Conservation (phyloP, 2,113 vertebrate species). For the Notothenia coriiceps region DNA sequence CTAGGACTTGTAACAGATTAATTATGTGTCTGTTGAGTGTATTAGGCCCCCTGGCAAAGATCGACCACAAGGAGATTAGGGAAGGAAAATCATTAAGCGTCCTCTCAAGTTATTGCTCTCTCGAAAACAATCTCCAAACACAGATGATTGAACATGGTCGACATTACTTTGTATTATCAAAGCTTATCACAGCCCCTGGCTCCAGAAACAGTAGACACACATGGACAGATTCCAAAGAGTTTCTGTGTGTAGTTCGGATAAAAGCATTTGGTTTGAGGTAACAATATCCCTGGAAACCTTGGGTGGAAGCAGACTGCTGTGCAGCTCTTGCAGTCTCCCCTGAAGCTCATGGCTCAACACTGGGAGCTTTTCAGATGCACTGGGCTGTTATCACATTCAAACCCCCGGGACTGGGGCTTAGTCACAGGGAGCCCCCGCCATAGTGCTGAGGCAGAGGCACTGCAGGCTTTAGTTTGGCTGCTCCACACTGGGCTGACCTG, state of each 20-base stretch:
- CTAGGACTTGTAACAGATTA: neutral
- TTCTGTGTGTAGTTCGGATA: neutral
- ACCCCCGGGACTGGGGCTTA: slow-evolving; percentile 37
- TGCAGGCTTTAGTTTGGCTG: slow-evolving; percentile 34
- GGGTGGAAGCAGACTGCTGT: slow-evolving; percentile 4
- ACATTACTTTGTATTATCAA: neutral
- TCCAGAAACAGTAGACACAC: neutral
- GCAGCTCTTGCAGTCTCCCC: slow-evolving; percentile 38
- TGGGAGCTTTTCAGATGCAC: slow-evolving; percentile 58
- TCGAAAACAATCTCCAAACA: neutral
- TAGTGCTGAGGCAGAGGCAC: slow-evolving; percentile 1
- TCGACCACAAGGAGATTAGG: neutral
- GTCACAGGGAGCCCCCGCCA: slow-evolving; percentile 29
- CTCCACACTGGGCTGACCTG: slow-evolving; percentile 6
- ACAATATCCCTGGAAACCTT: slow-evolving; percentile 10
- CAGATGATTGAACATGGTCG: neutral
- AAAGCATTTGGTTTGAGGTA: slow-evolving; percentile 12
- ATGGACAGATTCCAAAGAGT: neutral
- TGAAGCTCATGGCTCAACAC: slow-evolving; percentile 5
- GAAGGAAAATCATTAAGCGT: neutral
- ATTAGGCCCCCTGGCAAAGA: neutral
- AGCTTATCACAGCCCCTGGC: too few relatives aligned
- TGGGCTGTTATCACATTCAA: slow-evolving; percentile 15
- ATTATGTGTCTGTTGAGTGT: neutral
- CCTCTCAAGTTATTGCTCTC: neutral